Base-by-base conservation (phyloP, 2,113 vertebrate genomes). In the Oophaga pumilio region DNA sequence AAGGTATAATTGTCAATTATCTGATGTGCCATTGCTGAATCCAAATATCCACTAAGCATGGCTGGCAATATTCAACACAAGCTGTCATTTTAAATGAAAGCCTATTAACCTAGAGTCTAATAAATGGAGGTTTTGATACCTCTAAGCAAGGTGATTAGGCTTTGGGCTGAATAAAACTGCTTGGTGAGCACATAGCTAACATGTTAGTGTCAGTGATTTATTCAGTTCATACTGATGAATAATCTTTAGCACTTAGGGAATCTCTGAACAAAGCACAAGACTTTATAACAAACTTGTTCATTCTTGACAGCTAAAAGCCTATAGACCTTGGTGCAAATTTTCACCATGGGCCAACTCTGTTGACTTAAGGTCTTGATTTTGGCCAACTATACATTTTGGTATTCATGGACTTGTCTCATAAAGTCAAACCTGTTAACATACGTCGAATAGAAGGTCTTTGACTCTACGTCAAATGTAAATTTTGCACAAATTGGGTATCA, bases 51-150 rank as follows among this genome's bases (percentile, higher is more conserved):
- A 69, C 66, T 71, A 73, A 60, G 66, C 53, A 56, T 60, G 86
- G 56, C 78, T 76, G 78, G 78, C 66, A 76, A 82, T 82, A 71
- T 87, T 81, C 86, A 82, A 56, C 53, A 76, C 68, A 28, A 82
- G 68, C 68, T 87, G 78, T 87, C 77, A 79, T 60, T 86, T 86
- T 86, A 86, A 79, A 87, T 87, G 78, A 82, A 87, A 87, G 76
- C 66, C 78, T 87, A 87, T 82, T 87, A 87, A 24, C 86, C 66
- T 59, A 50, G 86, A 60, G 66, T 50, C 53, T 82, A 82, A 87
- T 50, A 82, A 60, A 87, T 74, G 53, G 57, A 74, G 86, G 79
- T 17, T 73, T 62, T 60, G 78, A 87, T 87, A 87, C 86, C 86
- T 81, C 50, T 74, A 77, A 87, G 86, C 86, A 87, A 73, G 68